Evolutionary conservation across 2,113 vertebrate genomes (phyloP), one percentile per base, ranked within the genome.

Genomic region (Diphyllodes magnificus): DNA sequence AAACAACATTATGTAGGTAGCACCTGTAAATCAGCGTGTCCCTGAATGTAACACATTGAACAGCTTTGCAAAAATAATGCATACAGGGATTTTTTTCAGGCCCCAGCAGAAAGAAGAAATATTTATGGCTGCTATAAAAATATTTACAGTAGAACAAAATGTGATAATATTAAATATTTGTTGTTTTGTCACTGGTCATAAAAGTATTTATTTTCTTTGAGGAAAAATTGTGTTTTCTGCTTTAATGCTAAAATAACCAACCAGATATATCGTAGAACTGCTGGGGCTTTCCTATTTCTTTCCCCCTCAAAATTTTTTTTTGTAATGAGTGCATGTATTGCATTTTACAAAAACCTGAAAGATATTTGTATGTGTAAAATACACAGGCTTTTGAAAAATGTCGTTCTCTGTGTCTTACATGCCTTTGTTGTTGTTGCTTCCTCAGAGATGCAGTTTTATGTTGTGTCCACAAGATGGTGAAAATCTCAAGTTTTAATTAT

Each of bases 401-500:
- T 31, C 7, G 24, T 82, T 84, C 22, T 63, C 11, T 57, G 22
- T 73, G 27, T 61, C 31, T 88, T 80, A 12, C 13, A 5, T 45
- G 71, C 39, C 85, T 90, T 95, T 96, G 86, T 95, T 95, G 45
- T 42, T 83, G 16, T 77, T 83, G 50, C 15, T 84, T 90, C 37
- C 53, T 90, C 40, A 77, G 86, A 93, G 60, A 15, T 98, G 98
- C 93, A 98, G 49, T 98, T 96, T 93, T 95, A 35, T 90, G 75
- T 96, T 90, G 96, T 97, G 92, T 79, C 98, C 98, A 98, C 98
- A 96, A 98, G 98, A 97, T 98, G 98, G 98, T 97, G 98, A 98
- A 98, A 97, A 97, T 95, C 89, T 96, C 97, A 98, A 97, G 61
- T 97, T 97, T 97, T 98, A 97, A 97, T 97, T 97, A 69, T 96